Evolutionary conservation across 2,888 invertebrate genomes (phyloP).

Genomic region (Spilarctia lutea): DNA sequence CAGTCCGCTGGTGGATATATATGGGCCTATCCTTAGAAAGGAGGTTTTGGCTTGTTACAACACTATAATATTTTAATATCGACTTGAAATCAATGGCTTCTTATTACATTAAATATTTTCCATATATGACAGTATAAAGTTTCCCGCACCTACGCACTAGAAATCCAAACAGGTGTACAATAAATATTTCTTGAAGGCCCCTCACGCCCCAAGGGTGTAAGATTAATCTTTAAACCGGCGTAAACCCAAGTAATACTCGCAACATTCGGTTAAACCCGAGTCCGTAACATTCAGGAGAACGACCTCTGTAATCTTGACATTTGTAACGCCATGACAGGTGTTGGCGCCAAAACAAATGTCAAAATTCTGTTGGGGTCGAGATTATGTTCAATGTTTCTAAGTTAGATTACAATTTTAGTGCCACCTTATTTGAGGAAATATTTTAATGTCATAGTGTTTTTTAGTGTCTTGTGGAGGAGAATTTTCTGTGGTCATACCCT

Average conservation of each 20-base stretch:
- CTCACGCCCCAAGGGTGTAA: slow-evolving; percentile 55
- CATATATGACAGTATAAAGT: background rate
- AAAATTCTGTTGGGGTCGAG: slow-evolving; percentile 61
- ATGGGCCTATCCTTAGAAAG: too few species aligned
- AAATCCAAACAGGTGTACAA: slow-evolving; percentile 52
- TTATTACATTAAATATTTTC: background rate
- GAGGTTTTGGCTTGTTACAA: too few species aligned
- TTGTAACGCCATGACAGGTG: slow-evolving; percentile 77
- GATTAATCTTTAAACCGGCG: slow-evolving; percentile 77
- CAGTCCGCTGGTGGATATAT: too few species aligned
- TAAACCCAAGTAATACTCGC: slow-evolving; percentile 60
- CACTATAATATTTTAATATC: too few species aligned
- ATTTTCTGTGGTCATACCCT: background rate
- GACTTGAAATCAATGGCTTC: too few species aligned
- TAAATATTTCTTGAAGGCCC: slow-evolving; percentile 51
- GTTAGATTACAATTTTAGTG: background rate
- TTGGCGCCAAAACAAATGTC: slow-evolving; percentile 75
- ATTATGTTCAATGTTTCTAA: slow-evolving; percentile 3
- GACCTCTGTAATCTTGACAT: slow-evolving; percentile 75
- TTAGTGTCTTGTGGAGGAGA: background rate
- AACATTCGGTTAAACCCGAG: slow-evolving; percentile 22
- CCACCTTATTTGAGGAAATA: background rate
- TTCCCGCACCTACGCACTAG: slow-evolving; percentile 20
- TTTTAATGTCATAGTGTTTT: background rate
- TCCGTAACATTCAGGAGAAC: slow-evolving; percentile 73